A percentile compares a stretch with the other conserved stretches of the same genome.
Evolutionary conservation across 2,888 invertebrate species (phyloP).

Genomic region (Trichopoda pennipes): DNA sequence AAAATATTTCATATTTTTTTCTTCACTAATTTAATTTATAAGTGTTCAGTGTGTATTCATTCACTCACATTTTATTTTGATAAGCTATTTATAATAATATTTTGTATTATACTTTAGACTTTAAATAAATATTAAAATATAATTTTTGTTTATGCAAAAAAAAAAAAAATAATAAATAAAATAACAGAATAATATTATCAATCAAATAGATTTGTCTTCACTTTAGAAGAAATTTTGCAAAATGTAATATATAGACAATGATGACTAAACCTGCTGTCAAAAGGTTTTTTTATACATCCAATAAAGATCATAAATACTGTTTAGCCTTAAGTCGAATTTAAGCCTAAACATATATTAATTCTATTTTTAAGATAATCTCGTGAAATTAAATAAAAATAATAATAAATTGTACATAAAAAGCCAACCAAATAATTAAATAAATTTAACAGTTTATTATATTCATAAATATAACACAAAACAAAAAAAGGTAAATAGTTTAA

Average conservation of each 20-base stretch:
- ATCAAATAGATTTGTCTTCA: conserved; percentile 17
- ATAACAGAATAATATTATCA: conserved; percentile 2
- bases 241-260: conserved; percentile 35
- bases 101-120: conserved; percentile 39
- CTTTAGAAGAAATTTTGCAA: not conserved
- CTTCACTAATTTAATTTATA: conserved; percentile 8
- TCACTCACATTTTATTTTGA: conserved; percentile 9
- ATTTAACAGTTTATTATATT: conserved; percentile 56
- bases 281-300: conserved; percentile 49
- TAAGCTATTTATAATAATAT: conserved; percentile 3
- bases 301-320: conserved; percentile 12
- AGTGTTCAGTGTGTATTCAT: conserved; percentile 31
- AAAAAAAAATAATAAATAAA: conserved; percentile 15
- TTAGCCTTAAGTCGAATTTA: conserved; percentile 65
- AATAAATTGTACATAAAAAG: conserved; percentile 33
- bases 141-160: conserved; percentile 21
- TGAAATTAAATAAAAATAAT: conserved; percentile 34
- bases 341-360: conserved; percentile 32
- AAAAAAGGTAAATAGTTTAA: conserved; percentile 34
- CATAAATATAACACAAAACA: conserved; percentile 23
- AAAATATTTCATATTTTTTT: conserved; percentile 17
- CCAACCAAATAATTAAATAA: conserved; percentile 62
- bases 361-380: conserved; percentile 47
- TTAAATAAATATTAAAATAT: conserved; percentile 32
- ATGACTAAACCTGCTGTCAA: conserved; percentile 49